Conservation (phyloP, 2,888 invertebrate genomes). For the Beris morrisii region DNA sequence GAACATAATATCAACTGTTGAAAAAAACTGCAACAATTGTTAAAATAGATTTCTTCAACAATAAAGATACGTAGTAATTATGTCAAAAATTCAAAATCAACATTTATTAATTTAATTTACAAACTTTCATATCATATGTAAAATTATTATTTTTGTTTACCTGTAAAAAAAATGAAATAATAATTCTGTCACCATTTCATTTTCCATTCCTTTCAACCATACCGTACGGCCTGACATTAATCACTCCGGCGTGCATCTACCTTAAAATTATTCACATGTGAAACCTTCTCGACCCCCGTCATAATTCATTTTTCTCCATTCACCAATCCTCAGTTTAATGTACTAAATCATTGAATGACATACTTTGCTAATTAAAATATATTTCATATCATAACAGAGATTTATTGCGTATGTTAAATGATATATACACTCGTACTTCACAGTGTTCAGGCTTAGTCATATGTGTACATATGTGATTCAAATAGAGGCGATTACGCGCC, state of each 20-base stretch:
- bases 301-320: constrained; percentile 18
- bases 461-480: no score
- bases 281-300: background rate
- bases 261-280: constrained; percentile 6
- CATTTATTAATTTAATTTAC: no score
- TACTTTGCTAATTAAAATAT: constrained; percentile 22
- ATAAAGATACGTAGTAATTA: no score
- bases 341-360: constrained; percentile 18
- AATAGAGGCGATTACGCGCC: no score
- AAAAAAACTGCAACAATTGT: no score
- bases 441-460: no score
- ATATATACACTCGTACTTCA: constrained; percentile 1
- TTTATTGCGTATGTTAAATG: constrained; percentile 14
- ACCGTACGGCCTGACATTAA: constrained; percentile 11
- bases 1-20: no score
- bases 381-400: constrained; percentile 23
- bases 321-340: constrained; percentile 10
- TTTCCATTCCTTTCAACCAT: background rate
- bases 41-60: no score
- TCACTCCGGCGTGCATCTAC: constrained; percentile 7
- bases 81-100: no score
- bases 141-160: no score
- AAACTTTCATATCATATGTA: no score
- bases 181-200: constrained; percentile 22
- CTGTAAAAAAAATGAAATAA: background rate